These are phyloP conservation scores for Campoletis sonorensis DNA, from an alignment of 1,140 invertebrate species.

Conservation along the genomic window DNA sequence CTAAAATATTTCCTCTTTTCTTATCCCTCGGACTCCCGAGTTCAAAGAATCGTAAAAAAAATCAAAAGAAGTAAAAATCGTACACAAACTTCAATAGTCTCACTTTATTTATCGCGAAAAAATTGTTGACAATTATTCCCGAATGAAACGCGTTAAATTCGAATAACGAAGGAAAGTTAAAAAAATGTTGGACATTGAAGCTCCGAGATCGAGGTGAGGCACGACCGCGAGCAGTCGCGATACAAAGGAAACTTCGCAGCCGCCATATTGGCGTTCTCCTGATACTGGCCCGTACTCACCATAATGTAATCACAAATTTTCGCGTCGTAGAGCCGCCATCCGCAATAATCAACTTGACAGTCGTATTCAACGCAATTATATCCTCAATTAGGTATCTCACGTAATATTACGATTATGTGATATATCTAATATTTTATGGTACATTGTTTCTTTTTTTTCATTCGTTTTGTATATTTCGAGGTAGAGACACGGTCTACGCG, in stretches of 20 bases:
- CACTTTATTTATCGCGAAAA: background rate
- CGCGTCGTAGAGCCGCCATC: conserved; percentile 75
- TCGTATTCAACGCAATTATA: conserved; percentile 67
- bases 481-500: conserved; percentile 6
- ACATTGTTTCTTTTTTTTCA: conserved; percentile 21
- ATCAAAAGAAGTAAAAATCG: too few species aligned
- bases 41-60: too few species aligned
- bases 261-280: conserved; percentile 78
- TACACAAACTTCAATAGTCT: background rate
- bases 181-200: background rate
- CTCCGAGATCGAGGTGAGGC: conserved; percentile 45
- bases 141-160: background rate
- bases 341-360: conserved; percentile 72
- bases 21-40: background rate
- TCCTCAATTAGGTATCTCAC: conserved; percentile 77
- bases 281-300: conserved; percentile 76
- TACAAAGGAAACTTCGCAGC: conserved; percentile 78
- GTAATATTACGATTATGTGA: conserved; percentile 75
- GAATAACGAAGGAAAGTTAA: background rate
- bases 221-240: conserved; percentile 51
- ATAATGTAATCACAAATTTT: conserved; percentile 81
- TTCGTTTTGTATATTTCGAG: background rate
- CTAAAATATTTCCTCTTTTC: conserved; percentile 9
- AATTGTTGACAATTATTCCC: background rate
- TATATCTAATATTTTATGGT: conserved; percentile 74